Evolutionary conservation across 1,140 invertebrate genomes (phyloP).

Genomic region (Lepidurus arcticus): DNA sequence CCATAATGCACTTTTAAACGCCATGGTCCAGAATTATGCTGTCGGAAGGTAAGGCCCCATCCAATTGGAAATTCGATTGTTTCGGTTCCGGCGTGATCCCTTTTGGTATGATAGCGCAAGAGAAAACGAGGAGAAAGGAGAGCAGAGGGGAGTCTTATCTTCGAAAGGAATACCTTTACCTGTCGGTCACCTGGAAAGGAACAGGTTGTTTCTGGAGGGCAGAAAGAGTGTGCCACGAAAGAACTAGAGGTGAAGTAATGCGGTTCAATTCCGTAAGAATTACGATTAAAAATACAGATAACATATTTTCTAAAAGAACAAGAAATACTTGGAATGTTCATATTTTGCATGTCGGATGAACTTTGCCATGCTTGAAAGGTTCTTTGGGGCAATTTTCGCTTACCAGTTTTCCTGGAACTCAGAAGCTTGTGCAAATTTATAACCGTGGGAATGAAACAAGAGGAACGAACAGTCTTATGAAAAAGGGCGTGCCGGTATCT

Average conservation of each 20-base stretch:
- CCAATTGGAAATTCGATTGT: background rate
- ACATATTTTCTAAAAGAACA: background rate
- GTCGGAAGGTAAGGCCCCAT: too few species aligned
- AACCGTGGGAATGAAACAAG: too few species aligned
- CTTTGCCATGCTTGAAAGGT: too few species aligned
- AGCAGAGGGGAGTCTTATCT: background rate
- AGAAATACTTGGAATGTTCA: too few species aligned
- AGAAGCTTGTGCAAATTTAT: too few species aligned
- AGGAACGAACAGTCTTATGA: background rate
- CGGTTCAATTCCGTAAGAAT: background rate
- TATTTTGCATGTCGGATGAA: too few species aligned
- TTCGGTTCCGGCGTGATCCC: background rate
- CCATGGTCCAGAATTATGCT: too few species aligned
- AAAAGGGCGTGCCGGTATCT: too few species aligned
- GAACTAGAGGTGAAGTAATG: background rate
- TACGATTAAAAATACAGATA: background rate
- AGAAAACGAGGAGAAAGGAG: slow-evolving; percentile 8
- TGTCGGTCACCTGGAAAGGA: background rate
- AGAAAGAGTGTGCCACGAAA: background rate
- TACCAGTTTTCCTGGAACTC: too few species aligned
- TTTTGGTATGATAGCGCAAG: background rate
- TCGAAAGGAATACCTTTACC: background rate
- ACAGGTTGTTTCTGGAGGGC: slow-evolving; percentile 1
- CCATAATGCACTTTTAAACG: background rate
- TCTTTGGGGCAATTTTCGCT: too few species aligned